Evolutionary conservation across 2,888 invertebrate genomes (phyloP), one percentile per base, ranked within the genome.

Genomic region (Teleiodes luculella): DNA sequence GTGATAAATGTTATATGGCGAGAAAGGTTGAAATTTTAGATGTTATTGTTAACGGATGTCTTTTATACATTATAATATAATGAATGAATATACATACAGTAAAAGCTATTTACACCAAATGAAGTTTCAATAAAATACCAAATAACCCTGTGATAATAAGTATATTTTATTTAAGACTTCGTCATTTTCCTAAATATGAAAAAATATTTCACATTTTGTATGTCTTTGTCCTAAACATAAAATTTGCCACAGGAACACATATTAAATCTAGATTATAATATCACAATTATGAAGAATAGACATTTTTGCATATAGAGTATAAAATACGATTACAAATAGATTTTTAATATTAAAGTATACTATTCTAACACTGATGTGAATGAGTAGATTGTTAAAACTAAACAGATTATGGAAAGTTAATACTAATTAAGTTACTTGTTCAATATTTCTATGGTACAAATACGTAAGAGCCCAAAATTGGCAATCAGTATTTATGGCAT

Each of bases 81-180:
- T 24, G 68, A n/a, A 20, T 24, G 68, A 50, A 18, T 35, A 54
- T 30, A 55, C 31, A 37, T 54, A 65, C 53, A 75, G 67, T 73
- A 72, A 74, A 72, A 57, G 20, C 53, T 65, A 64, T 64, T 54
- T 53, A 62, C 57, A 54, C 41, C 18, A 58, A 53, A 35, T 56
- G 35, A 53, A 54, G 65, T 70, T 70, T 64, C 48, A 70, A 59
- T 60, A n/a, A 51, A 55, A 14, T 13, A 13, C 13, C 24, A 52
- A 72, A 64, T 54, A 57, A 60, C 59, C 67, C 63, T 65, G 66
- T 67, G 66, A 66, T 59, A 62, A 43, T 43, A 43, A 43, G 43
- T 67, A 62, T 69, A 31, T 72, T 72, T 77, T 72, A 72, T 70
- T 74, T 66, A 62, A 73, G 71, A 72, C 62, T 68, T 69, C 66